A percentile compares a stretch with the other conserved stretches of the same genome.
phyloP scores from a whole-genome alignment of 2,797 vertebrate genomes.

The Coreius guichenoti region DNA sequence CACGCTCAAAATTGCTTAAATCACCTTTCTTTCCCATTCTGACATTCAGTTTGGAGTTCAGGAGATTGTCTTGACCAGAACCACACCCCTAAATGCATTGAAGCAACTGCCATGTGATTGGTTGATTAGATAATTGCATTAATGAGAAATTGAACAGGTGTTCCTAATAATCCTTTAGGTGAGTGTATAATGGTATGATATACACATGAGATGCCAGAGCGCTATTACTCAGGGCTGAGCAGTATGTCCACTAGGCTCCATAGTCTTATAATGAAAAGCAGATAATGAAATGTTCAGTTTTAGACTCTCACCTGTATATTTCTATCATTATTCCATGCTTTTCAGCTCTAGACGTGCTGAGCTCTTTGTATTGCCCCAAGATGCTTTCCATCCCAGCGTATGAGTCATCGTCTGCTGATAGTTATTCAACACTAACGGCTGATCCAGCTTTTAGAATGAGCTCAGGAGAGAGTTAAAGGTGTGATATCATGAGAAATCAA shows the following conservation, averaged over 20 bases:
- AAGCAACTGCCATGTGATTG: too few relatives aligned
- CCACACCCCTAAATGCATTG: too few relatives aligned
- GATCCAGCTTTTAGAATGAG: constrained; percentile 17
- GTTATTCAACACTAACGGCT: constrained; percentile 25
- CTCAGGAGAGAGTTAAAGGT: constrained; percentile 1
- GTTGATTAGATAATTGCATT: too few relatives aligned
- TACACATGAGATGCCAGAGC: background rate
- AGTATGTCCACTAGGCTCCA: background rate
- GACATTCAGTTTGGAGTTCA: too few relatives aligned
- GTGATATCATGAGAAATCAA: background rate
- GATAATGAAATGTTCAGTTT: constrained; percentile 22
- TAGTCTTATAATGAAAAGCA: constrained; percentile 14
- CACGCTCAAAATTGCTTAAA: too few relatives aligned
- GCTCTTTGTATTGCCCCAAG: background rate
- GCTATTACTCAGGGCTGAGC: background rate
- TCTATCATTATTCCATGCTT: constrained; percentile 19
- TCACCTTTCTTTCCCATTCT: too few relatives aligned
- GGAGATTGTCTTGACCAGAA: too few relatives aligned
- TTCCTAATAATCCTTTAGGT: too few relatives aligned
- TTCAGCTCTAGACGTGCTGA: constrained; percentile 8
- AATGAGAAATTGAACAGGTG: too few relatives aligned
- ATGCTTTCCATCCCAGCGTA: constrained; percentile 7
- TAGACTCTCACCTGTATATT: constrained; percentile 17
- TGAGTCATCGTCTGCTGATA: constrained; percentile 18
- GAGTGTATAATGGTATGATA: background rate